phyloP scores from a whole-genome alignment of 2,888 invertebrate genomes.

The Melanotus villosus region DNA sequence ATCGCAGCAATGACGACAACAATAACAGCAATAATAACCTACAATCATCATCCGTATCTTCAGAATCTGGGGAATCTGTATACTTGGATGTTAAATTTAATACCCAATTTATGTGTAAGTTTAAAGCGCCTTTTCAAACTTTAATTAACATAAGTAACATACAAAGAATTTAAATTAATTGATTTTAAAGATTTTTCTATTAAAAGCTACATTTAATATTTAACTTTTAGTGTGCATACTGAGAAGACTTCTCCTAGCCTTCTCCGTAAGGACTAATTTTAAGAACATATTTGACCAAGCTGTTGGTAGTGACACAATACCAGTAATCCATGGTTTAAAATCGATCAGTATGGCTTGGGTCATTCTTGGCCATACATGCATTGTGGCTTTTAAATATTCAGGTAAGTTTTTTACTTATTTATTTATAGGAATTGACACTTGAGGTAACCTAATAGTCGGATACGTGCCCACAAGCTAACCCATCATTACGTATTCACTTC shows the following conservation, averaged over 20 bases:
- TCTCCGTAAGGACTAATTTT: conserved; percentile 83
- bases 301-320: conserved; percentile 85
- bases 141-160: no score
- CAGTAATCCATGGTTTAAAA: conserved; percentile 78
- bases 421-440: no score
- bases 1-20: conserved; percentile 48
- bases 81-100: conserved; percentile 40
- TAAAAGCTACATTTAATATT: no score
- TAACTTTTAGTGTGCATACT: conserved; percentile 73
- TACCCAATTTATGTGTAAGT: conserved; percentile 33
- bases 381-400: conserved; percentile 87
- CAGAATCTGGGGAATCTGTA: conserved; percentile 35
- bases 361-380: conserved; percentile 81
- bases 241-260: conserved; percentile 81
- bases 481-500: no score
- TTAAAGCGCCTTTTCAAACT: no score
- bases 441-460: no score
- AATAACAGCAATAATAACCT: conserved; percentile 48
- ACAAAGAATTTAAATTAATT: no score
- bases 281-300: conserved; percentile 85
- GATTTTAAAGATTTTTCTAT: no score
- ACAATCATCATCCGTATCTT: conserved; percentile 44
- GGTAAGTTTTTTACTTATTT: conserved; percentile 65
- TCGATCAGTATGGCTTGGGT: conserved; percentile 78
- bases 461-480: no score